These are phyloP conservation scores for Drosophila paulistorum DNA, from an alignment of 1,140 invertebrate species.

Conservation along the genomic window DNA sequence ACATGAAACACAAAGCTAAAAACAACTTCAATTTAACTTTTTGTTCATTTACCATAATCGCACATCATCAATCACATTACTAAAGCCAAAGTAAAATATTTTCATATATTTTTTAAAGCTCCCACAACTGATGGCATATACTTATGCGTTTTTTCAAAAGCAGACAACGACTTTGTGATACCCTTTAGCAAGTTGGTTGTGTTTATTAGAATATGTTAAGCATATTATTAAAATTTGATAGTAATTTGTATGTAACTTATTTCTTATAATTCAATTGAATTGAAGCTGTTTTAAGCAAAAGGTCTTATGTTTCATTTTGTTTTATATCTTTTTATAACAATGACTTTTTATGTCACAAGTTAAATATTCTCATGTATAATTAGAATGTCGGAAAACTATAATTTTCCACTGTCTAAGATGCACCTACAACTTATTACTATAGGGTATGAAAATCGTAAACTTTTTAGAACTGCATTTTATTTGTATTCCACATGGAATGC, in stretches of 20 bases:
- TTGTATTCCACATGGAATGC: conserved; percentile 17
- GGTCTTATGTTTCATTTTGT: too few relatives aligned
- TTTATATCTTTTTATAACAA: too few relatives aligned
- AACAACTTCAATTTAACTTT: not conserved
- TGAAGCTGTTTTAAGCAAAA: too few relatives aligned
- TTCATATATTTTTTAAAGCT: conserved; percentile 3
- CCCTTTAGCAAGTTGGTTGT: not conserved
- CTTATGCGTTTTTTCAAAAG: not conserved
- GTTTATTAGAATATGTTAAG: too few relatives aligned
- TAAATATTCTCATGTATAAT: too few relatives aligned
- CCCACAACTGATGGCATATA: not conserved
- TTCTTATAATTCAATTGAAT: too few relatives aligned
- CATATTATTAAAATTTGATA: too few relatives aligned
- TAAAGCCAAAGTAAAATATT: conserved; percentile 1
- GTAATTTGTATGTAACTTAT: too few relatives aligned
- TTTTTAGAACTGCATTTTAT: conserved; percentile 19
- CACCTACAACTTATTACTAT: not conserved
- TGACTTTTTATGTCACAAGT: too few relatives aligned
- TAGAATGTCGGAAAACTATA: too few relatives aligned
- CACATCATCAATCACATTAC: conserved; percentile 16
- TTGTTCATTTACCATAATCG: not conserved
- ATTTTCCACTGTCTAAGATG: not conserved
- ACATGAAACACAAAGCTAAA: not conserved
- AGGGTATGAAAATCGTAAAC: not conserved
- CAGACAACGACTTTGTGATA: not conserved